Evolutionary conservation across 2,797 vertebrate species (phyloP).

Genomic region (Mus spretus): DNA sequence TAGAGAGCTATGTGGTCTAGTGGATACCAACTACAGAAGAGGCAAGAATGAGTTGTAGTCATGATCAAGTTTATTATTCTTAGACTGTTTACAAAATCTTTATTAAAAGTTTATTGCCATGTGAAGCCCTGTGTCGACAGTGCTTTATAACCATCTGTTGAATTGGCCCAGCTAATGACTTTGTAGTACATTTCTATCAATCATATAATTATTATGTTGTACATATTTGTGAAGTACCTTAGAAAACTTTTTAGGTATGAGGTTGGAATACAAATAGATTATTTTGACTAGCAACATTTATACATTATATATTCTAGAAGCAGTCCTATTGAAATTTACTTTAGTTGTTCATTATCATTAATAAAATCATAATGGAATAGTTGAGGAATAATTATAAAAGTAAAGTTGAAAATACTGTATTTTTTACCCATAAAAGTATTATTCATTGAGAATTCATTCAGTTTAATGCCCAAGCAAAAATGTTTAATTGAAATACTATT

Average conservation of each 20-base stretch:
- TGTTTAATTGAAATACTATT: constrained; percentile 33
- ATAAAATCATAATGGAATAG: not conserved
- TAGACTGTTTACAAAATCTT: constrained; percentile 1
- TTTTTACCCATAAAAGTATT: constrained; percentile 28
- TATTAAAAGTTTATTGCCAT: not conserved
- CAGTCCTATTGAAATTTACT: constrained; percentile 46
- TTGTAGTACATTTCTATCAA: constrained; percentile 25
- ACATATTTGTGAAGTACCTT: not conserved
- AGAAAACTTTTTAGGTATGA: constrained; percentile 36
- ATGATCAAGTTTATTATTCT: constrained; percentile 12
- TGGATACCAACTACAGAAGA: not conserved
- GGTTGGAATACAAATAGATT: constrained; percentile 51
- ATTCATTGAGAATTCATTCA: constrained; percentile 12
- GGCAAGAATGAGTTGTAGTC: constrained; percentile 17
- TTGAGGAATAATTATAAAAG: not conserved
- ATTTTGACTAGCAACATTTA: not conserved
- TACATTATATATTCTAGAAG: not conserved
- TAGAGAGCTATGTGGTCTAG: not conserved
- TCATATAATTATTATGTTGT: constrained; percentile 16
- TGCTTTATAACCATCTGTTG: not conserved
- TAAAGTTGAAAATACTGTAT: not conserved
- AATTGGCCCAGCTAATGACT: not conserved
- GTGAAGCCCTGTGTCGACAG: not conserved
- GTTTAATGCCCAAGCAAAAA: constrained; percentile 30
- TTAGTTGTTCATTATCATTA: constrained; percentile 41